Evolutionary conservation across 2,797 vertebrate genomes (phyloP).

Genomic region (Myiothlypis chrysogaster): DNA sequence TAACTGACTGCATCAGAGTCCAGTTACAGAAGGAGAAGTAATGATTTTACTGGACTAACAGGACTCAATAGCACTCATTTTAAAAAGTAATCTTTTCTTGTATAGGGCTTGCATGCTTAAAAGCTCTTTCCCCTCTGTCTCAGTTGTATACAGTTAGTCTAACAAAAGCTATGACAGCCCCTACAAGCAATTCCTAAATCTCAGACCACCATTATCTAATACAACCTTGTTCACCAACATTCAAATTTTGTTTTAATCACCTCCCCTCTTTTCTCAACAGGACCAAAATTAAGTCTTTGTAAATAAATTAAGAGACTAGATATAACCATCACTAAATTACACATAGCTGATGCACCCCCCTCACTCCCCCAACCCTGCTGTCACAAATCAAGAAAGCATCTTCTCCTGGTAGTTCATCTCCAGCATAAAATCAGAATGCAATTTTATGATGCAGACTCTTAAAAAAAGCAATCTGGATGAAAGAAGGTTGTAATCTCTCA

Average conservation of each 20-base stretch:
- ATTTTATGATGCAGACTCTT: slow-evolving; percentile 80
- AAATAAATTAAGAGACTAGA: slow-evolving; percentile 42
- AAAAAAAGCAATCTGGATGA: slow-evolving; percentile 64
- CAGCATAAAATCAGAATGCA: slow-evolving; percentile 62
- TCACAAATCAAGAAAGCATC: slow-evolving; percentile 55
- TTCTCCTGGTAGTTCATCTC: slow-evolving; percentile 76
- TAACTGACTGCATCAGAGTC: not conserved
- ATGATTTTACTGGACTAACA: not conserved
- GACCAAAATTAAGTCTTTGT: slow-evolving; percentile 29
- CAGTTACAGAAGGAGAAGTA: not conserved
- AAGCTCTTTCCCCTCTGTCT: not conserved
- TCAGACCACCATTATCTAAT: not conserved
- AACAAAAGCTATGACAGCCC: not conserved
- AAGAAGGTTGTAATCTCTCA: slow-evolving; percentile 61
- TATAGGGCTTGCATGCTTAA: not conserved
- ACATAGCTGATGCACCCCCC: not conserved
- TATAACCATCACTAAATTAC: slow-evolving; percentile 15
- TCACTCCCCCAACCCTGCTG: slow-evolving; percentile 11
- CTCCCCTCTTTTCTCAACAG: not conserved
- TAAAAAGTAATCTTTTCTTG: not conserved
- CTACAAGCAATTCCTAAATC: not conserved
- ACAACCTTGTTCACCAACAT: not conserved
- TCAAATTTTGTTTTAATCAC: not conserved
- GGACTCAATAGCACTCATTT: not conserved
- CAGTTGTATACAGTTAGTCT: not conserved